phyloP scores from a whole-genome alignment of 2,797 vertebrate genomes.

The Momotus momota region DNA sequence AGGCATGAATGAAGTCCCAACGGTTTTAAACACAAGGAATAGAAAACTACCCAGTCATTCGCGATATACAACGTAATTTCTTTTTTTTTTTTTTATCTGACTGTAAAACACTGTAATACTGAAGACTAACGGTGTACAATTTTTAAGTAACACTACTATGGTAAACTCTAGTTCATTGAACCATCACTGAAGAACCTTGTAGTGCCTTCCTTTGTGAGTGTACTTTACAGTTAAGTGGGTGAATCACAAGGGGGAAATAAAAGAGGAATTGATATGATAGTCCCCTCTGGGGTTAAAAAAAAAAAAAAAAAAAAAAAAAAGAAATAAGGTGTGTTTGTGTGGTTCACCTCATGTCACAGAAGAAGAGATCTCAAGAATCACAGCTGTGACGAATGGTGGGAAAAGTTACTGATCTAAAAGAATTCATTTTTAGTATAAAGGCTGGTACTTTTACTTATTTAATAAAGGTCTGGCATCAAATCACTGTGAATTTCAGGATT shows the following conservation, averaged over 20 bases:
- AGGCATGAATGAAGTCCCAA: background rate
- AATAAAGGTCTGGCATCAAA: constrained; percentile 75
- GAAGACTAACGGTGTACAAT: background rate
- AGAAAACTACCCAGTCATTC: background rate
- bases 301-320: background rate
- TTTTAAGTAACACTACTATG: background rate
- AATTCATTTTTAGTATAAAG: constrained; percentile 64
- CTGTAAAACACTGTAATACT: background rate
- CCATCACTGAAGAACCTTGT: background rate
- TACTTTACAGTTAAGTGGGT: constrained; percentile 32
- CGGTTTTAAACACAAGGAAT: background rate
- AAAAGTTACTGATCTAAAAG: constrained; percentile 60
- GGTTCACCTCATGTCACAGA: background rate
- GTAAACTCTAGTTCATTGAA: background rate
- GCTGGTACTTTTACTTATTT: constrained; percentile 69
- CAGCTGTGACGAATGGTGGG: constrained; percentile 4
- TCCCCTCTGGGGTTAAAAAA: background rate
- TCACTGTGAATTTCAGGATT: constrained; percentile 74
- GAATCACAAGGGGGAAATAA: constrained; percentile 55
- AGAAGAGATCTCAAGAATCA: constrained; percentile 4
- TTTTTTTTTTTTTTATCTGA: background rate
- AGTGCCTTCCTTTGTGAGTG: background rate
- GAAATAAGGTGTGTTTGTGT: background rate
- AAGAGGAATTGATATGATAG: constrained; percentile 43
- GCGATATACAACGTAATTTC: background rate